A percentile compares a stretch with the other conserved stretches of the same genome.
These are phyloP conservation scores for Cheilosia vernalis DNA, from an alignment of 2,888 invertebrate species.

Conservation along the genomic window DNA sequence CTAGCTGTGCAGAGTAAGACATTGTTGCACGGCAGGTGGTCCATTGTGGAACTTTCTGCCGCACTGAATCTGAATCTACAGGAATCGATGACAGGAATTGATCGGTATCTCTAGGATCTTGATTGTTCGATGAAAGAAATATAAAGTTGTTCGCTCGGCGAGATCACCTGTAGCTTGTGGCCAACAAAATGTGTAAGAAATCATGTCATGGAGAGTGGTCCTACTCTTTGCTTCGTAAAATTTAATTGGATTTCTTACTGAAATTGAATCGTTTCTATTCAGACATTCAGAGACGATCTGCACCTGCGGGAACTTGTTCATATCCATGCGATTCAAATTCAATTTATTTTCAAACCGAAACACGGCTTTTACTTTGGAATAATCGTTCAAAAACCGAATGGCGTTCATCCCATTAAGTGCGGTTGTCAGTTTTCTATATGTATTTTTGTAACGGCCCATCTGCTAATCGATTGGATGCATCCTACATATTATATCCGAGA, in stretches of 20 bases:
- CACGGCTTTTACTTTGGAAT: not conserved
- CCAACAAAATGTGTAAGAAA: constrained; percentile 29
- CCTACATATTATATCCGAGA: too few relatives aligned
- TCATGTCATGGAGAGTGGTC: constrained; percentile 32
- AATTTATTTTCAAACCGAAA: not conserved
- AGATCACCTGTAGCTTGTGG: constrained; percentile 4
- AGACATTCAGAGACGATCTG: constrained; percentile 29
- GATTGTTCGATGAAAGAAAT: constrained; percentile 53
- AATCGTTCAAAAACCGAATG: not conserved
- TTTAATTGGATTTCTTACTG: constrained; percentile 38
- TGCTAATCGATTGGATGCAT: too few relatives aligned
- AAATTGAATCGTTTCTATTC: constrained; percentile 65
- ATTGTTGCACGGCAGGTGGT: constrained; percentile 67
- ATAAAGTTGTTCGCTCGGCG: constrained; percentile 12
- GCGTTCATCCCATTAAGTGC: not conserved
- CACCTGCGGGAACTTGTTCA: constrained; percentile 16
- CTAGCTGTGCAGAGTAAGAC: constrained; percentile 34
- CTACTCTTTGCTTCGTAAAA: constrained; percentile 17
- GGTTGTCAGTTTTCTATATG: not conserved
- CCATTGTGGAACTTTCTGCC: constrained; percentile 44
- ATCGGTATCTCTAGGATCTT: constrained; percentile 68
- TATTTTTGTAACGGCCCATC: too few relatives aligned
- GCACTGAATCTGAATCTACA: constrained; percentile 40
- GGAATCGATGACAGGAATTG: constrained; percentile 70
- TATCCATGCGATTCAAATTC: not conserved